Conservation (phyloP, 2,888 invertebrate species). For the Chloroclystis v-ata region DNA sequence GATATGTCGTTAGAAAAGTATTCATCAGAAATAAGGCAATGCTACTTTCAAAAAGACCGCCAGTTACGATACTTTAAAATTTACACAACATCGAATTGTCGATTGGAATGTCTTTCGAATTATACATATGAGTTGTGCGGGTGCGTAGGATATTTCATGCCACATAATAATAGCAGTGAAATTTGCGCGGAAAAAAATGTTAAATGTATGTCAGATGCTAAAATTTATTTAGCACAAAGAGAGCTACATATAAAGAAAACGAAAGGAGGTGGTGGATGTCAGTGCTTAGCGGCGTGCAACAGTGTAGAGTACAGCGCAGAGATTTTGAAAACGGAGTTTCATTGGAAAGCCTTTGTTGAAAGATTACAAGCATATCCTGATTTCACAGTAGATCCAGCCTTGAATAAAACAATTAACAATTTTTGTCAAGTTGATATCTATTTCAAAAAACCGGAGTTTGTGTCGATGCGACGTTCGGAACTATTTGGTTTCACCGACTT, state of each 20-base stretch:
- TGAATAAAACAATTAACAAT: too few species aligned
- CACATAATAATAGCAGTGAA: slow-evolving; percentile 24
- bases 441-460: slow-evolving; percentile 75
- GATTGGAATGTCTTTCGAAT: slow-evolving; percentile 46
- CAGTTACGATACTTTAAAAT: slow-evolving; percentile 36
- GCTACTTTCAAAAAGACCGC: slow-evolving; percentile 39
- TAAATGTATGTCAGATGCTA: neutral
- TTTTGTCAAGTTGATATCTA: slow-evolving; percentile 63
- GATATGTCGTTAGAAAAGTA: slow-evolving; percentile 34
- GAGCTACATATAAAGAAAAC: neutral
- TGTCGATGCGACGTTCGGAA: slow-evolving; percentile 76
- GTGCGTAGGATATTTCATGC: slow-evolving; percentile 49
- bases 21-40: slow-evolving; percentile 40
- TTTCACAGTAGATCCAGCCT: neutral
- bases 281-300: slow-evolving; percentile 18
- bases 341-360: slow-evolving; percentile 1
- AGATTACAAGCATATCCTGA: slow-evolving; percentile 7
- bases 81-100: slow-evolving; percentile 49
- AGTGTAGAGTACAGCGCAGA: slow-evolving; percentile 21
- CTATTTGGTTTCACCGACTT: slow-evolving; percentile 77
- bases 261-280: neutral
- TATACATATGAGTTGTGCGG: slow-evolving; percentile 35
- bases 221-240: neutral
- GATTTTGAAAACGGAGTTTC: slow-evolving; percentile 10
- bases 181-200: slow-evolving; percentile 7